A percentile compares a stretch with the other conserved stretches of the same genome.
phyloP scores from a whole-genome alignment of 2,888 invertebrate species.

The Tromatobia lineatoria region DNA sequence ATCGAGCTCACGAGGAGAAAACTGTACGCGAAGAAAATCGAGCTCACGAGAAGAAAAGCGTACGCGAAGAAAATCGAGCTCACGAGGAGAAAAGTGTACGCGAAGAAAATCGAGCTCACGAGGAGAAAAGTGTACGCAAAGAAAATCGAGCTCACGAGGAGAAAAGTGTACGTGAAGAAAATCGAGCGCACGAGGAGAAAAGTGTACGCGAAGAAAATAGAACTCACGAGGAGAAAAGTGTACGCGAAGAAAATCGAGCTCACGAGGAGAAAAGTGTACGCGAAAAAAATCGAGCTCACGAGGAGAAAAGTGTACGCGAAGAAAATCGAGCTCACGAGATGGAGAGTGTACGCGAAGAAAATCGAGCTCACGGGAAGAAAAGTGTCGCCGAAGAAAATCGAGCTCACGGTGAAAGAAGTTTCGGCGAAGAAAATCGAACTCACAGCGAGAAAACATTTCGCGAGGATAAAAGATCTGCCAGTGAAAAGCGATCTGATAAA shows the following conservation, averaged over 20 bases:
- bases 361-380: not conserved
- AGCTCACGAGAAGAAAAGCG: no score
- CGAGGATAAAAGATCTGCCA: not conserved
- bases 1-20: not conserved
- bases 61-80: not conserved
- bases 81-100: not conserved
- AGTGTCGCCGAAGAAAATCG: not conserved
- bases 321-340: no score
- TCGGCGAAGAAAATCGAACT: not conserved
- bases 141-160: not conserved
- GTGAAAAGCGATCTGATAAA: not conserved
- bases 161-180: not conserved
- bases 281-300: not conserved
- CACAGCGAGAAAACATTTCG: not conserved
- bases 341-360: not conserved
- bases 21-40: not conserved
- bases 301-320: not conserved
- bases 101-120: not conserved
- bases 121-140: not conserved
- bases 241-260: not conserved
- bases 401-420: no score
- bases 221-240: not conserved
- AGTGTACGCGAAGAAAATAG: not conserved
- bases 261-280: not conserved
- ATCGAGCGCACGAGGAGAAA: not conserved